Evolutionary conservation across 1,140 invertebrate species (phyloP), one percentile per base, ranked within the genome.

Genomic region (Drosophila arizonae): DNA sequence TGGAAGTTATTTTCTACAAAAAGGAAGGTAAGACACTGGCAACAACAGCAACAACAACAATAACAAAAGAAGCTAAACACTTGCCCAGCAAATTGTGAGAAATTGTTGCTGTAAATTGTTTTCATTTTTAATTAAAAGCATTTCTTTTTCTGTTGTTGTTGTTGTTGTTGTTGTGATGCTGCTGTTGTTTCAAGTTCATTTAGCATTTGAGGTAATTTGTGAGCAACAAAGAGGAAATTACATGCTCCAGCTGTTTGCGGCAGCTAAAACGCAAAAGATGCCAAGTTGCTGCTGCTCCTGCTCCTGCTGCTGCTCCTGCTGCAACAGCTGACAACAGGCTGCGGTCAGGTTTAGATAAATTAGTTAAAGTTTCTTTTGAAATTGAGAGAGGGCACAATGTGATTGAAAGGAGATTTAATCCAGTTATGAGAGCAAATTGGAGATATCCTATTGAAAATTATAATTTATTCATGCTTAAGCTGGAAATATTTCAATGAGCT

Each of bases 1-100:
- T 97, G 58, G 97, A 99, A 93, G 95, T 99, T 67, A 95, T 97
- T 78, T 97, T 99, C 91, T 98, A 99, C 92, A 98, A 97, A 92
- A 98, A 98, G 93, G 96, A 95, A 93, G 97, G 97, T 98, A 92
- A 95, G 80, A 24, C 58, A 6, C 41, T 39, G 60, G 21, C 70
- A 63, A 63, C 57, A 55, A 45, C 15, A 45, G 15, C 43, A 43
- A 15, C 11, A 41, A 10, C 10, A 41, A 41, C 39, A 41, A 41
- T 0, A 41, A 28, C 63, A 58, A 67, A 50, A 8, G 4, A 45
- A 17, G 36, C 36, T 39, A 39, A 39, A 39, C 36, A 39, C 10
- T 39, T 39, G 48, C 26, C 57, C 71, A 60, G 24, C 2, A 50
- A 77, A 70, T 41, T 30, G 72, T 36, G 21, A 45, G 52, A 57